phyloP scores from a whole-genome alignment of 2,113 vertebrate species.

The Opisthocomus hoazin region DNA sequence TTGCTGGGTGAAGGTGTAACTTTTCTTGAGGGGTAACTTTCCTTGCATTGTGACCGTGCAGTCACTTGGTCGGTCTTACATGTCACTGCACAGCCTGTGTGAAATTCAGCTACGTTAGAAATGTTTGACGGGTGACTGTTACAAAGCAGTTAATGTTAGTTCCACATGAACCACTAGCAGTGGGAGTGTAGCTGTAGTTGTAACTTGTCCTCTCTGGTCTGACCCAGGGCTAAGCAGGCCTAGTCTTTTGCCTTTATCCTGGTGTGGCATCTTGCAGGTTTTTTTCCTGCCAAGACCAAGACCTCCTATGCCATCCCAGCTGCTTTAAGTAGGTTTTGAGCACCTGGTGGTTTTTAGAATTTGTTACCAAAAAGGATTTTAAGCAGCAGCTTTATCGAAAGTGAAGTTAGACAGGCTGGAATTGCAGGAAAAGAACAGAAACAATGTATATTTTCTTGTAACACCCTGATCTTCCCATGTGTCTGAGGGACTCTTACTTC shows the following conservation, averaged over 20 bases:
- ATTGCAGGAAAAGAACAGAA: not conserved
- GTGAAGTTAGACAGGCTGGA: not conserved
- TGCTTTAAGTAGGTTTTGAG: not conserved
- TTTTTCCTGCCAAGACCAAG: not conserved
- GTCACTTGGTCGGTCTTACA: rapidly evolving
- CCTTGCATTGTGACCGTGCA: rapidly evolving
- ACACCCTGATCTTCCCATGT: not conserved
- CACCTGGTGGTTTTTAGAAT: not conserved
- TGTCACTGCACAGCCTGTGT: rapidly evolving
- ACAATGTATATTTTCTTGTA: rapidly evolving
- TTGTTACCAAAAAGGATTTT: not conserved
- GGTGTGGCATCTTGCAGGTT: rapidly evolving
- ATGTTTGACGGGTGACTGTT: rapidly evolving
- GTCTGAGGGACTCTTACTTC: not conserved
- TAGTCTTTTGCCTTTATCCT: not conserved
- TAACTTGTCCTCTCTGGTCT: too few relatives aligned
- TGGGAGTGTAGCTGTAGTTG: rapidly evolving
- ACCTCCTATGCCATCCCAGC: too few relatives aligned
- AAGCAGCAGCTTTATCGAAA: not conserved
- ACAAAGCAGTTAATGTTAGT: rapidly evolving
- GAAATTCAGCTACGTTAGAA: not conserved
- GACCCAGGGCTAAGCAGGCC: rapidly evolving
- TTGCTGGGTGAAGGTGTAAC: not conserved
- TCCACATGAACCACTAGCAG: rapidly evolving
- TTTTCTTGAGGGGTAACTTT: rapidly evolving